Base-by-base conservation (phyloP, 2,797 vertebrate species). In the Thamnophis elegans region DNA sequence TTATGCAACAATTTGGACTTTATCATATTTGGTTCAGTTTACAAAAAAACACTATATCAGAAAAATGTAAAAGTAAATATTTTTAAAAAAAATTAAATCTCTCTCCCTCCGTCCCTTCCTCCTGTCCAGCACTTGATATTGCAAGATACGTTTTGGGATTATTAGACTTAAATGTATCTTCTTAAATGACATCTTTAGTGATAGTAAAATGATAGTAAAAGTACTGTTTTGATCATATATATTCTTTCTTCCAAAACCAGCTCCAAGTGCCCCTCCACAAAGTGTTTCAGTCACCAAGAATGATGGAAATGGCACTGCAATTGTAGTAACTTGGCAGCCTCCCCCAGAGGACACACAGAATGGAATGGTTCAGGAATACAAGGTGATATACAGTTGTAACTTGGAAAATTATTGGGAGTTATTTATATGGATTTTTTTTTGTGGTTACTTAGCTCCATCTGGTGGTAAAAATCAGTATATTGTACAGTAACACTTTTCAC, bases 301-400 rank as follows among this genome's bases (percentile, higher is more conserved):
- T 32, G 98, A 99, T 93, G 99, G 98, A 96, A 99, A 99, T 54
- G 98, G 98, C 90, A 99, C 99, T 2, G 98, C 98, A 89, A 98
- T 99, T 95, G 97, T 99, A 93, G 98, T 99, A 92, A 98, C 98
- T 95, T 99, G 99, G 99, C 98, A 99, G 97, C 98, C 99, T 1
- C 99, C 99, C 92, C 99, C 99, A 5, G 98, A 99, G 96, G 99
- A 99, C 89, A 98, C 98, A 89, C 99, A 98, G 88, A 99, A 99
- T 59, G 99, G 99, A 91, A 97, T 99, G 98, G 98, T 99, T 94
- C 99, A 99, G 92, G 99, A 99, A 93, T 99, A 99, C 90, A 99
- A 99, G 99, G 99, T 99, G 98, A 97, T 36, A 5, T 7, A 11
- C 1, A 89, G 65, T 42, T 6, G 0, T 16, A 10, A 60, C 6